phyloP scores from a whole-genome alignment of 2,113 vertebrate species.

The pig (Sus scrofa) region T2T-Sscrofa CM000818.6:111415001-111415500 shows the following conservation, averaged over 20 bases:
- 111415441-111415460: neutral
- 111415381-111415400: neutral
- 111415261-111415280: neutral
- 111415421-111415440: neutral
- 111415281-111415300: neutral
- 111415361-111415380: neutral
- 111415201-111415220: neutral
- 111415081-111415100: neutral
- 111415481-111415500: neutral
- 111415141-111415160: neutral
- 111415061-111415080: constrained; percentile 26
- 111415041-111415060: neutral
- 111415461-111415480: neutral
- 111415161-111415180: constrained; percentile 6
- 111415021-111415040: neutral
- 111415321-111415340: neutral
- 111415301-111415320: neutral
- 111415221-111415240: neutral
- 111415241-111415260: neutral
- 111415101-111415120: neutral
- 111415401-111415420: neutral
- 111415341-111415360: neutral
- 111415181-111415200: neutral
- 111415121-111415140: neutral
- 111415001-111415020: constrained; percentile 33